A percentile compares a stretch with the other conserved stretches of the same genome.
Conservation (phyloP, 2,113 vertebrate species). For the Crotalus helleri region DNA sequence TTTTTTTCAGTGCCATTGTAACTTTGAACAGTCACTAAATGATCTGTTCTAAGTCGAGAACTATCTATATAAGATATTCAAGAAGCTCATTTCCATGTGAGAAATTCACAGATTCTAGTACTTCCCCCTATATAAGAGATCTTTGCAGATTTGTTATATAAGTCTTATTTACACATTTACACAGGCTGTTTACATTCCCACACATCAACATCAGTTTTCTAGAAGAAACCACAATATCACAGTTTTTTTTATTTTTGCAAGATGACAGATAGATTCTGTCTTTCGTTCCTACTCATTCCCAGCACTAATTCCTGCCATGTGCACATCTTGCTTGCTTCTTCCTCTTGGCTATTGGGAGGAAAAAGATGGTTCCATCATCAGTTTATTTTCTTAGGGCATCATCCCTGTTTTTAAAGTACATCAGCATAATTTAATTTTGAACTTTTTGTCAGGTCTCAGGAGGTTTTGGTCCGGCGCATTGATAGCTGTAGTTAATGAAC, state of each 20-base stretch:
- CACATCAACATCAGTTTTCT: background rate
- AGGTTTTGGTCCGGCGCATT: background rate
- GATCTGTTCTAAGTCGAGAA: background rate
- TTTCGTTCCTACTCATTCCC: background rate
- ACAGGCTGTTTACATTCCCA: background rate
- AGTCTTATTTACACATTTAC: background rate
- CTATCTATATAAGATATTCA: background rate
- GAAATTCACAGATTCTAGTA: background rate
- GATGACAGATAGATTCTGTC: background rate
- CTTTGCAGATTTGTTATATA: background rate
- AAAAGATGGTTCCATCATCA: background rate
- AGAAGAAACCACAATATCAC: background rate
- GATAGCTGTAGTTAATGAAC: background rate
- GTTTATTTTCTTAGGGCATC: background rate
- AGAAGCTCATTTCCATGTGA: background rate
- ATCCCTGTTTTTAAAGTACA: background rate
- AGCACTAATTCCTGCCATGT: background rate
- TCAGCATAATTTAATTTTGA: background rate
- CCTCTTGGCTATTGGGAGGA: background rate
- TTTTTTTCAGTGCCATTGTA: background rate
- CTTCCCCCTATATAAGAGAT: background rate
- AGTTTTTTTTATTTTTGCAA: background rate
- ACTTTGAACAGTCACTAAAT: background rate
- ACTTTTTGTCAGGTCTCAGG: background rate
- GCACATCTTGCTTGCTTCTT: background rate